Percentiles rank a stretch among this genome's conserved stretches.
Conservation (phyloP, 2,113 vertebrate genomes). For the human region GRCh38 chr4:120507501-120508000, state of each 20-base stretch:
- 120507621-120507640: neutral
- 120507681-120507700: neutral
- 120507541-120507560: neutral
- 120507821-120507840: conserved; percentile 36
- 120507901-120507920: conserved; percentile 9
- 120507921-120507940: neutral
- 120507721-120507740: neutral
- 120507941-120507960: neutral
- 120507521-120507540: neutral
- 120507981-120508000: neutral
- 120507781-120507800: neutral
- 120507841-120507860: conserved; percentile 31
- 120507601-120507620: neutral
- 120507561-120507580: neutral
- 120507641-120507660: neutral
- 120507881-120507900: conserved; percentile 53
- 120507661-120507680: neutral
- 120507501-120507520: neutral
- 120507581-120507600: neutral
- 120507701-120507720: neutral
- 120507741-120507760: neutral
- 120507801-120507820: conserved; percentile 2
- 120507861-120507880: conserved; percentile 52
- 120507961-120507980: neutral
- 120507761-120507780: neutral